A percentile compares a stretch with the other conserved stretches of the same genome.
Conservation (phyloP, 2,888 invertebrate species). For the Cerastoderma edule region DNA sequence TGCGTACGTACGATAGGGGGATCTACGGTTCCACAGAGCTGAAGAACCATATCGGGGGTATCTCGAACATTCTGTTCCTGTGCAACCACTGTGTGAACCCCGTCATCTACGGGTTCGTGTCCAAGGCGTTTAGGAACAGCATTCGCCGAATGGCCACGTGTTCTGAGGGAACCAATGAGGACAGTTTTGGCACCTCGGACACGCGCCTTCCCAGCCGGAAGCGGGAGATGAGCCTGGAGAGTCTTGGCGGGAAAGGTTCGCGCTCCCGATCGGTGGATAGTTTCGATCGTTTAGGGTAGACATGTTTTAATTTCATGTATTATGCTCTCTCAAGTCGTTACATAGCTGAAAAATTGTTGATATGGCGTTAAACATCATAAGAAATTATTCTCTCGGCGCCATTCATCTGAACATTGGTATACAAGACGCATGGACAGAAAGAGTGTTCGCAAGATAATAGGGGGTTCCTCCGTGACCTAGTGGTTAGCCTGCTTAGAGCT, state of each 20-base stretch:
- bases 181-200: conserved; percentile 33
- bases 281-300: conserved; percentile 8
- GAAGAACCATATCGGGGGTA: conserved; percentile 33
- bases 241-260: not conserved
- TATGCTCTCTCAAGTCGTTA: not conserved
- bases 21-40: conserved; percentile 32
- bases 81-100: conserved; percentile 53
- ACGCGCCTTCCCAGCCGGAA: conserved; percentile 41
- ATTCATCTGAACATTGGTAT: too few species aligned
- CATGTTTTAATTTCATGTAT: not conserved
- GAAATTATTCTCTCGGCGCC: too few species aligned
- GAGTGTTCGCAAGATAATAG: too few species aligned
- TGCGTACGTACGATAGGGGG: conserved; percentile 11
- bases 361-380: not conserved
- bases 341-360: not conserved
- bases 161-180: conserved; percentile 14
- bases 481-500: too few species aligned
- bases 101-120: conserved; percentile 48
- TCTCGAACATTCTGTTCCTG: conserved; percentile 42
- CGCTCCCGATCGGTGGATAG: conserved; percentile 8
- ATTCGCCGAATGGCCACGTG: conserved; percentile 34
- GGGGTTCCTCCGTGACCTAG: too few species aligned
- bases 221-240: conserved; percentile 24
- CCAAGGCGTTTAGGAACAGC: conserved; percentile 48
- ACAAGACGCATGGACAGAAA: not conserved